A percentile compares a stretch with the other conserved stretches of the same genome.
Evolutionary conservation across 1,140 invertebrate genomes (phyloP).

Genomic region (Drosophila novamexicana): DNA sequence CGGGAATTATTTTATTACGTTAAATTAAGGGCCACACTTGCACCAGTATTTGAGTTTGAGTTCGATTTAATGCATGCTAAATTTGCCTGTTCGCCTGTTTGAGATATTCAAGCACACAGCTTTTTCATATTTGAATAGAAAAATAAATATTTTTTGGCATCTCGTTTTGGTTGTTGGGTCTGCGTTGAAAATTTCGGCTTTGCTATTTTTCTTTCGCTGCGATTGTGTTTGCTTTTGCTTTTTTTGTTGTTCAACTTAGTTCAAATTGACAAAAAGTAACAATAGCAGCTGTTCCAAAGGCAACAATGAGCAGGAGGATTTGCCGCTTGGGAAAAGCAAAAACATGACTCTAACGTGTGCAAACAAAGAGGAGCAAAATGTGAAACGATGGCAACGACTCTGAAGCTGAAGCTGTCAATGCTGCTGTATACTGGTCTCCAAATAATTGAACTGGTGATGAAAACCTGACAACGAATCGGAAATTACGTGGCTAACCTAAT

Average conservation of each 20-base stretch:
- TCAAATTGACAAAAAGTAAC: conserved; percentile 73
- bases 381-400: conserved; percentile 56
- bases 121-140: neutral
- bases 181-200: conserved; percentile 55
- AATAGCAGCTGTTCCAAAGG: conserved; percentile 77
- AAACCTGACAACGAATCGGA: conserved; percentile 2
- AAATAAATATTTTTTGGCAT: neutral
- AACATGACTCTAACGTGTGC: conserved; percentile 61
- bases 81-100: neutral
- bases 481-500: conserved; percentile 11
- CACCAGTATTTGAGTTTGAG: conserved; percentile 64
- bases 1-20: conserved; percentile 74
- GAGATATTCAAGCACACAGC: neutral
- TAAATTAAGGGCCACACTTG: conserved; percentile 72
- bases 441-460: conserved; percentile 20
- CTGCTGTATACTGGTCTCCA: conserved; percentile 18
- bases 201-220: conserved; percentile 63
- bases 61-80: conserved; percentile 51
- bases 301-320: conserved; percentile 54
- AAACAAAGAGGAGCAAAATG: conserved; percentile 60
- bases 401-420: conserved; percentile 47
- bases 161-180: conserved; percentile 10
- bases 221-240: conserved; percentile 81
- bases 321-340: conserved; percentile 32
- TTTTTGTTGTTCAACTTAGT: conserved; percentile 80